Conservation (phyloP, 1,140 invertebrate species). For the Psilanteris sp. region DNA sequence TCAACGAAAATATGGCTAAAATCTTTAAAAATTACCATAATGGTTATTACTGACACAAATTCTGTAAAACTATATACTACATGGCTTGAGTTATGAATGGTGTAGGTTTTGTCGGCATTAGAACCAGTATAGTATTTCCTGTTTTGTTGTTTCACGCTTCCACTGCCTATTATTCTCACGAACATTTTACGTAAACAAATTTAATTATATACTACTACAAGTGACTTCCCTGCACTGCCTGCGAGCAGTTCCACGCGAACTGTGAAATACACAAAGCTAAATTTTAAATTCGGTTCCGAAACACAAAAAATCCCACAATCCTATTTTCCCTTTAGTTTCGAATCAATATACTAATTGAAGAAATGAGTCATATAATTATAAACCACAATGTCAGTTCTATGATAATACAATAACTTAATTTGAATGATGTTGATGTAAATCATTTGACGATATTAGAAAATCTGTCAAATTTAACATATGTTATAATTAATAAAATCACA, state of each 20-base stretch:
- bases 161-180: constrained; percentile 59
- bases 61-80: constrained; percentile 26
- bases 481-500: no score
- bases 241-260: constrained; percentile 37
- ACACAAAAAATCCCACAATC: constrained; percentile 5
- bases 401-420: no score
- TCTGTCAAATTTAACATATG: no score
- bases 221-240: constrained; percentile 51
- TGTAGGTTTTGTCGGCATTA: constrained; percentile 58
- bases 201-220: constrained; percentile 59
- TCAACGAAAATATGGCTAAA: no score
- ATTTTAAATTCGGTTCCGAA: constrained; percentile 40
- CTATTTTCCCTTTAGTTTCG: background rate
- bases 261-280: constrained; percentile 39
- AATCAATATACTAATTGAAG: background rate
- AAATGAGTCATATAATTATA: constrained; percentile 17
- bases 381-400: no score
- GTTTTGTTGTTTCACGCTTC: constrained; percentile 61
- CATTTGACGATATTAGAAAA: no score
- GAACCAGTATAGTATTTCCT: constrained; percentile 59
- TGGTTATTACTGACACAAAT: background rate
- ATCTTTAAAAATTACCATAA: no score
- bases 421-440: no score
- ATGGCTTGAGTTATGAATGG: constrained; percentile 39
- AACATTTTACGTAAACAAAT: constrained; percentile 62